These are phyloP conservation scores for Sarcophaga peregrina DNA, from an alignment of 1,140 invertebrate genomes.

Conservation along the genomic window DNA sequence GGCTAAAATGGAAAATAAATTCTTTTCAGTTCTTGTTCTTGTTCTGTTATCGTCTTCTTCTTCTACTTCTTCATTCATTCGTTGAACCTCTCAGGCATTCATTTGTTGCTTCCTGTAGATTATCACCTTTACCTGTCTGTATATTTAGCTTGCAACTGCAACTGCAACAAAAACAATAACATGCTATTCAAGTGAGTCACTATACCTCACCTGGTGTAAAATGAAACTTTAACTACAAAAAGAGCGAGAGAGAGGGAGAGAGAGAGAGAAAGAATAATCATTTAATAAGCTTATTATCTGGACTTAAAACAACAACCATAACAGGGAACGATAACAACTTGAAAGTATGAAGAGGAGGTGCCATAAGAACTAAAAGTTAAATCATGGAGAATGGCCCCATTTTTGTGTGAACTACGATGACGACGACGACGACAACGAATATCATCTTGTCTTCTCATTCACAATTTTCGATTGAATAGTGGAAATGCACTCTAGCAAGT, in stretches of 20 bases:
- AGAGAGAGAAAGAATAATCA: slow-evolving; percentile 19
- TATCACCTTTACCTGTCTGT: background rate
- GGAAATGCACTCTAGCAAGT: background rate
- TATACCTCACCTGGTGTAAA: background rate
- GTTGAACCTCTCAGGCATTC: background rate
- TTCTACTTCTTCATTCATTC: background rate
- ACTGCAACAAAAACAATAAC: background rate
- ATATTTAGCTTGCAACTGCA: background rate
- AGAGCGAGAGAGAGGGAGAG: too few relatives aligned
- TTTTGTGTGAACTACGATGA: background rate
- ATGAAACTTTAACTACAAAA: slow-evolving; percentile 3
- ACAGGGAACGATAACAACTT: too few relatives aligned
- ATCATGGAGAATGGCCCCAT: slow-evolving; percentile 30
- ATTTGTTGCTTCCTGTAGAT: slow-evolving; percentile 1
- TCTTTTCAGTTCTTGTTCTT: too few relatives aligned
- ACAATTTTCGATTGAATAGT: background rate
- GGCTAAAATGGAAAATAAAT: too few relatives aligned
- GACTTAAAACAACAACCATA: background rate
- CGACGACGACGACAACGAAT: background rate
- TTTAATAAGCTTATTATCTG: slow-evolving; percentile 40
- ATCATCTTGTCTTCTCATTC: background rate
- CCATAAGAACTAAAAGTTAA: background rate
- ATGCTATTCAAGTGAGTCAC: background rate
- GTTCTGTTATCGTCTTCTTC: background rate
- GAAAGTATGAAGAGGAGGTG: too few relatives aligned